Evolutionary conservation across 2,888 invertebrate genomes (phyloP), one percentile per base, ranked within the genome.

Genomic region (Agriopis leucophaearia): DNA sequence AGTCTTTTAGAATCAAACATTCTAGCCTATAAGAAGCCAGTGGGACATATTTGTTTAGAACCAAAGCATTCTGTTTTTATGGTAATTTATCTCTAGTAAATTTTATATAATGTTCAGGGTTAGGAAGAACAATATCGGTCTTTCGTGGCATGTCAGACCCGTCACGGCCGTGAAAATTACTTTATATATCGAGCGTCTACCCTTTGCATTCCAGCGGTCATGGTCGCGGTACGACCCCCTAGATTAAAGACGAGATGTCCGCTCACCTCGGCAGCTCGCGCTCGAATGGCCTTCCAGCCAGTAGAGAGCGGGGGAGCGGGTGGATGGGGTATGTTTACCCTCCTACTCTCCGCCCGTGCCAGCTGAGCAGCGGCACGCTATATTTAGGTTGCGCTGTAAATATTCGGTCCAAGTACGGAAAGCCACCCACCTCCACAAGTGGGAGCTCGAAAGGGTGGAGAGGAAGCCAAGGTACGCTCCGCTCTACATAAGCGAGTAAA

Each of bases 381-480:
- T 94, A 94, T 94, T 92, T 93, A 94, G 93, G 91, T 91, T 92
- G 91, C 88, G 92, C 92, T 92, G 92, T 94, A 94, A 94, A 93
- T 93, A 93, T 90, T 89, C 92, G 88, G 88, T 88, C 90, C 91
- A 89, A 92, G 92, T 91, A 92, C 90, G 92, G 91, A 90, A 89
- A 81, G 78, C 74, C 81, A 48, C 82, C 85, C 79, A 58, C 79
- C 73, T 10, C 59, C 82, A 81, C 67, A 18, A 7, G 13, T 58
- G 67, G 72, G 70, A 75, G 77, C 58, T 8, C 13, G 60, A 66
- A 71, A 69, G 78, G 77, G 64, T 67, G 76, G 81, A 73, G 69
- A 73, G 70, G 81, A 70, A 75, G 78, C 78, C 78, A 82, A 82
- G 81, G 69, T 66, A 65, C 62, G 67, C 67, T 66, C 80, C 83